These are phyloP conservation scores for Aplocera efformata DNA, from an alignment of 2,888 invertebrate species.

Conservation along the genomic window DNA sequence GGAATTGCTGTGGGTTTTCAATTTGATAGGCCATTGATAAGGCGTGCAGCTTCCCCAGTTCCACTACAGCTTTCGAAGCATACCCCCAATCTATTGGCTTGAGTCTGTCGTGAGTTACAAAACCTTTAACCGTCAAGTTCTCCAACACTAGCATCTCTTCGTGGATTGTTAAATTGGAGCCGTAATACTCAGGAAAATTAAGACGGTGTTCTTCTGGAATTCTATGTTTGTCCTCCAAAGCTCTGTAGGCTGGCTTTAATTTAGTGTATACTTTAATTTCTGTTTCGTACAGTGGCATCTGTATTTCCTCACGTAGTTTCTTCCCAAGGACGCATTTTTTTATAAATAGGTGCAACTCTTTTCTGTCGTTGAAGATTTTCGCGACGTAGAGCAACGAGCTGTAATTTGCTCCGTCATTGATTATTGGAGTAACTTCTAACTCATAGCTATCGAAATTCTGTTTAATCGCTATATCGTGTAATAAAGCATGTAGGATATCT, in stretches of 20 bases:
- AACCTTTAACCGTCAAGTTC: constrained; percentile 48
- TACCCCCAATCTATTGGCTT: constrained; percentile 53
- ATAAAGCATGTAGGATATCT: too few relatives aligned
- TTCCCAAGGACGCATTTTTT: constrained; percentile 49
- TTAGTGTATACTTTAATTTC: constrained; percentile 48
- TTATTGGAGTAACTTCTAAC: constrained; percentile 28
- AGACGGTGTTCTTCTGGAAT: constrained; percentile 40
- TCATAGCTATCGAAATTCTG: constrained; percentile 9
- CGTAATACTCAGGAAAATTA: constrained; percentile 45
- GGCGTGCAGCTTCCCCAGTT: constrained; percentile 62
- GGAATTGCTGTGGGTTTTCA: constrained; percentile 47
- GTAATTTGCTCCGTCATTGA: constrained; percentile 44
- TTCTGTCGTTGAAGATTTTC: constrained; percentile 24
- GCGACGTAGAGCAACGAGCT: constrained; percentile 35
- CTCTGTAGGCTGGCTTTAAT: constrained; percentile 36
- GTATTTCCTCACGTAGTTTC: constrained; percentile 35
- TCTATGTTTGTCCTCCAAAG: constrained; percentile 38
- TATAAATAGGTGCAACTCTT: constrained; percentile 41
- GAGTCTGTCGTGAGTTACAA: constrained; percentile 42
- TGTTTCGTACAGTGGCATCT: constrained; percentile 35
- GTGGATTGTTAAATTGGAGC: constrained; percentile 19
- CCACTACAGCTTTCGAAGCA: constrained; percentile 41
- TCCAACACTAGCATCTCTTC: constrained; percentile 32
- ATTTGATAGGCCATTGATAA: constrained; percentile 45
- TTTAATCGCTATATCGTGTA: too few relatives aligned